These are phyloP conservation scores for Poecilia gillii DNA, from an alignment of 2,797 vertebrate species.

Conservation along the genomic window DNA sequence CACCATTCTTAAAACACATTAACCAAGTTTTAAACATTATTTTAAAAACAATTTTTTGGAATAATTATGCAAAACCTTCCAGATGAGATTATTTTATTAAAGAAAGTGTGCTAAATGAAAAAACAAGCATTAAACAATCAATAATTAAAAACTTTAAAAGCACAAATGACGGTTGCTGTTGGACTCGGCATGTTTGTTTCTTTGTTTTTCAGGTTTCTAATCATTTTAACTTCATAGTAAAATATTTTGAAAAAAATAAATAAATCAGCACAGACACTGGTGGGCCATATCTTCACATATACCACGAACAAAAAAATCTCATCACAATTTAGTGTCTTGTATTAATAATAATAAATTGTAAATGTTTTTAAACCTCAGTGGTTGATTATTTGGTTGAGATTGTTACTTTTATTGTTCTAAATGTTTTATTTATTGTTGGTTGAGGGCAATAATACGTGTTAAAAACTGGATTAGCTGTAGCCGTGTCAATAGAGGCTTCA, in stretches of 20 bases:
- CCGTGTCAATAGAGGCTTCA: no score
- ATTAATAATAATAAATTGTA: background rate
- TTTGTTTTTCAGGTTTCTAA: background rate
- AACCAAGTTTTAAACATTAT: background rate
- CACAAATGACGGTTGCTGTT: background rate
- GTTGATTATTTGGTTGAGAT: background rate
- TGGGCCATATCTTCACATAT: background rate
- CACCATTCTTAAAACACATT: background rate
- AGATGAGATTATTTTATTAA: background rate
- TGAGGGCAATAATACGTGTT: no score
- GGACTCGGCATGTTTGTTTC: background rate
- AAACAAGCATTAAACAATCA: background rate
- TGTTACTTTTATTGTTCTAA: no score
- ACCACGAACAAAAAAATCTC: no score
- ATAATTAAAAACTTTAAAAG: background rate
- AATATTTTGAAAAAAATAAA: background rate
- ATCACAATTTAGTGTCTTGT: no score
- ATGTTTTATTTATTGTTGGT: no score
- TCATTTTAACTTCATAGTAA: background rate
- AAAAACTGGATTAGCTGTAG: no score
- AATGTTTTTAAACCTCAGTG: background rate
- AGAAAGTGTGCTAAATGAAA: background rate
- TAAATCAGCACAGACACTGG: background rate
- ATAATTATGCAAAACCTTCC: background rate
- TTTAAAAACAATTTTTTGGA: background rate